phyloP scores from a whole-genome alignment of 2,797 vertebrate genomes.

The Lepus townsendii region DNA sequence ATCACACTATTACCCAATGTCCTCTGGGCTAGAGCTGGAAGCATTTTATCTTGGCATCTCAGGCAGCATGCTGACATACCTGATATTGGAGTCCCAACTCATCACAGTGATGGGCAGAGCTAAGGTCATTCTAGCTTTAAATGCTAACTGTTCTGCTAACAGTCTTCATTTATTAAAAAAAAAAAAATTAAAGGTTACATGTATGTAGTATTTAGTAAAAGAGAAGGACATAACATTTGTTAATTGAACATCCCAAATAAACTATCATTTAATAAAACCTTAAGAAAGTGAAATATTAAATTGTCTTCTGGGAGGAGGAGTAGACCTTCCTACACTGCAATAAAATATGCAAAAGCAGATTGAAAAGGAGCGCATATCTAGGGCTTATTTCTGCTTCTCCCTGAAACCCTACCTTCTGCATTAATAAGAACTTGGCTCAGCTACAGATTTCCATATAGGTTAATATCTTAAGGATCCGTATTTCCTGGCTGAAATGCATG shows the following conservation, averaged over 20 bases:
- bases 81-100: conserved; percentile 90
- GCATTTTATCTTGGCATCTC: conserved; percentile 87
- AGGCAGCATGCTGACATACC: conserved; percentile 82
- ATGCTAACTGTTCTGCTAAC: conserved; percentile 96
- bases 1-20: conserved; percentile 90
- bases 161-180: conserved; percentile 92
- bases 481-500: background rate
- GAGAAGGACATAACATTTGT: conserved; percentile 85
- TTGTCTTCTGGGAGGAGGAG: conserved; percentile 8
- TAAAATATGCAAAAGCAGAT: conserved; percentile 60
- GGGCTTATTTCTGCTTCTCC: background rate
- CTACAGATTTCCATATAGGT: background rate
- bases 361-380: conserved; percentile 52
- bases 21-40: conserved; percentile 87
- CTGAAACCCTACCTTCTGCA: background rate
- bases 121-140: conserved; percentile 95
- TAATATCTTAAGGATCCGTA: background rate
- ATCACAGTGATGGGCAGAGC: conserved; percentile 93
- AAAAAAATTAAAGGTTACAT: conserved; percentile 91
- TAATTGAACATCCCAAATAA: conserved; percentile 85
- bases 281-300: conserved; percentile 67
- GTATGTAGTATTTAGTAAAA: conserved; percentile 89
- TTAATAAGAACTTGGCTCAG: conserved; percentile 40
- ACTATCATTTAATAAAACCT: conserved; percentile 66
- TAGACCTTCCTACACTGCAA: conserved; percentile 45